These are phyloP conservation scores for Scelioninae gen. 1 DNA, from an alignment of 2,888 invertebrate genomes.

Conservation along the genomic window DNA sequence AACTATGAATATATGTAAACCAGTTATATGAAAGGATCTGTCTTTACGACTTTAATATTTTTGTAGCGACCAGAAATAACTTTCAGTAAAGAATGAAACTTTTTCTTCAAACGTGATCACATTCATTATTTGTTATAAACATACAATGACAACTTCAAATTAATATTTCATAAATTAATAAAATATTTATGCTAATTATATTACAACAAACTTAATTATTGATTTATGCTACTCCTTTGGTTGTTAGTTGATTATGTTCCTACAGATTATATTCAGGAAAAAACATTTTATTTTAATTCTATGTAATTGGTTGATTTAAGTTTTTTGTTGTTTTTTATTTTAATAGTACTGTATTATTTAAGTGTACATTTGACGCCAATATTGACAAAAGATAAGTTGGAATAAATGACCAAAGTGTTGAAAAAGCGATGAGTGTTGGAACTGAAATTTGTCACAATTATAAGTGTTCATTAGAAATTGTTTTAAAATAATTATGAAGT, in stretches of 20 bases:
- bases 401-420: slow-evolving; percentile 54
- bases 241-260: no score
- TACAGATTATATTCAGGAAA: background rate
- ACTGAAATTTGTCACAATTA: slow-evolving; percentile 35
- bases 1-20: slow-evolving; percentile 41
- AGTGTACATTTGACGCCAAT: slow-evolving; percentile 30
- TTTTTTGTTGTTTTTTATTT: slow-evolving; percentile 11
- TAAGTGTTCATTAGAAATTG: slow-evolving; percentile 50
- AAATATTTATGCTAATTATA: no score
- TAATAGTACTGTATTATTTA: slow-evolving; percentile 8
- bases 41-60: slow-evolving; percentile 39
- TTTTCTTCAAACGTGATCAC: slow-evolving; percentile 9
- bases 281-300: background rate
- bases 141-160: no score
- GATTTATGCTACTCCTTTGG: no score
- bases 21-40: slow-evolving; percentile 25
- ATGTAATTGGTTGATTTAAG: no score
- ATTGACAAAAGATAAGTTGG: slow-evolving; percentile 16
- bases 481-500: slow-evolving; percentile 38
- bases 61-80: slow-evolving; percentile 34
- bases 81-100: slow-evolving; percentile 15
- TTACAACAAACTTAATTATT: no score
- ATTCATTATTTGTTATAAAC: slow-evolving; percentile 22
- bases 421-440: slow-evolving; percentile 35
- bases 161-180: no score